Percentiles rank a stretch among this genome's conserved stretches.
phyloP scores from a whole-genome alignment of 2,888 invertebrate genomes.

The Caenorhabditis macrosperma region DNA sequence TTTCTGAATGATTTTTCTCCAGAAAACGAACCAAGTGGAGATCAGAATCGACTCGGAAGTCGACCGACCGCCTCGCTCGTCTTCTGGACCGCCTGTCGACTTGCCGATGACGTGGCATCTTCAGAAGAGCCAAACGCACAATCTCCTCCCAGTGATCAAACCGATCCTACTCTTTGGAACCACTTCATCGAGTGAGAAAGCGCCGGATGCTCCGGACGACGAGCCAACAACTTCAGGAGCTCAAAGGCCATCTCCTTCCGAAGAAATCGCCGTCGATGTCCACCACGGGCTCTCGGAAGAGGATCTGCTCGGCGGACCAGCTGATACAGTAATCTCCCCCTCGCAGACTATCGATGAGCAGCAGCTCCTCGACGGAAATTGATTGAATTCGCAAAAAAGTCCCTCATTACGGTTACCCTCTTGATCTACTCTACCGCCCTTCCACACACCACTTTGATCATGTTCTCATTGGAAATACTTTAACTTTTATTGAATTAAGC shows the following conservation, averaged over 20 bases:
- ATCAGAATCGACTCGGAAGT: neutral
- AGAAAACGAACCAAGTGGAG: slow-evolving; percentile 33
- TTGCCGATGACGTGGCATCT: slow-evolving; percentile 26
- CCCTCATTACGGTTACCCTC: neutral
- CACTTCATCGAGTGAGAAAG: neutral
- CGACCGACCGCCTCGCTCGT: neutral
- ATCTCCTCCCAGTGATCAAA: neutral
- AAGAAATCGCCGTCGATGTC: neutral
- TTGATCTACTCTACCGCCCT: no score
- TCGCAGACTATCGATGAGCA: slow-evolving; percentile 10
- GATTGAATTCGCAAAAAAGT: no score
- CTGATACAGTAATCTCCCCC: slow-evolving; percentile 1
- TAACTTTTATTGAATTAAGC: no score
- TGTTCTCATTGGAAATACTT: no score
- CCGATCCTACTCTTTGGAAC: slow-evolving; percentile 24
- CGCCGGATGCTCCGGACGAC: neutral
- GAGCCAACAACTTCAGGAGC: no score
- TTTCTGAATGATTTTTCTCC: no score
- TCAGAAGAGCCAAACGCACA: neutral
- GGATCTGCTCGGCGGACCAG: no score
- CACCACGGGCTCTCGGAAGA: neutral
- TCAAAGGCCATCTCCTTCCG: no score
- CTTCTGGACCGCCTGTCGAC: slow-evolving; percentile 35
- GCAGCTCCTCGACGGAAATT: slow-evolving; percentile 29
- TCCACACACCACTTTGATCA: no score